Percentiles rank a stretch among this genome's conserved stretches.
Conservation (phyloP, 2,113 vertebrate species). For the Thunnus thynnus region DNA sequence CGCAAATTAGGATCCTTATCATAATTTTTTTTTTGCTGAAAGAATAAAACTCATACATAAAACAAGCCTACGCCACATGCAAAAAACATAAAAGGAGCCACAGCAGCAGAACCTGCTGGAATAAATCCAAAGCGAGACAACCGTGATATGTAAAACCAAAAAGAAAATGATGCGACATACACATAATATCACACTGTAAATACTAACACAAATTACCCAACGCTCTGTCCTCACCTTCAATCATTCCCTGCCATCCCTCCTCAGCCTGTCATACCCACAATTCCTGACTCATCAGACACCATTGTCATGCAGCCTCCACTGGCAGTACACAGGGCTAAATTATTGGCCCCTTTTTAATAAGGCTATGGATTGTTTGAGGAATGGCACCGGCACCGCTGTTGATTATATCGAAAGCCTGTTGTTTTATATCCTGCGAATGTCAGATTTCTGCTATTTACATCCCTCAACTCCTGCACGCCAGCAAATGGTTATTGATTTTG, state of each 20-base stretch:
- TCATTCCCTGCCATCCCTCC: conserved; percentile 31
- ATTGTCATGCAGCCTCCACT: conserved; percentile 57
- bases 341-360: conserved; percentile 81
- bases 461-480: conserved; percentile 62
- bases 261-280: conserved; percentile 42
- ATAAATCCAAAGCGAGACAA: conserved; percentile 18
- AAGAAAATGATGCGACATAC: neutral
- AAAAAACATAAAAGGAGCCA: neutral
- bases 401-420: conserved; percentile 81
- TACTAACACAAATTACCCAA: conserved; percentile 5
- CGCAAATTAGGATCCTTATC: neutral
- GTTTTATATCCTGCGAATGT: conserved; percentile 83
- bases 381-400: conserved; percentile 63
- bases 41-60: neutral
- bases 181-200: conserved; percentile 18
- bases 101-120: neutral
- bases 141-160: neutral
- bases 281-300: conserved; percentile 76
- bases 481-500: conserved; percentile 80
- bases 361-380: conserved; percentile 81
- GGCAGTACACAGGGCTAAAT: conserved; percentile 59
- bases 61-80: neutral
- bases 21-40: neutral
- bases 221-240: neutral
- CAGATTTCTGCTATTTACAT: conserved; percentile 84